These are phyloP conservation scores for Ditula angustiorana DNA, from an alignment of 2,888 invertebrate species.

Conservation along the genomic window DNA sequence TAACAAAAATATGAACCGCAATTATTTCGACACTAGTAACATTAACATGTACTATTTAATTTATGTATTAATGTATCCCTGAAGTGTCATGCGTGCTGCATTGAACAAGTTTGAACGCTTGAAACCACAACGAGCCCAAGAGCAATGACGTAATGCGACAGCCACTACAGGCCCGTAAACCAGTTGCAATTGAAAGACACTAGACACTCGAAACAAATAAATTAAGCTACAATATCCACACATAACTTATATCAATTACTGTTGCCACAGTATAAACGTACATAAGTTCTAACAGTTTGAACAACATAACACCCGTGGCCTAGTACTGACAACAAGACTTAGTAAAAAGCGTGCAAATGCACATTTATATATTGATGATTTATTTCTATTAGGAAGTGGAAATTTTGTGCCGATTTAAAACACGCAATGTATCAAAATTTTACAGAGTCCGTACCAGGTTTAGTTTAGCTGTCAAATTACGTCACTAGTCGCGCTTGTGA, in stretches of 20 bases:
- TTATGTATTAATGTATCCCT: not conserved
- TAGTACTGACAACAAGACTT: no score
- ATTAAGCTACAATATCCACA: not conserved
- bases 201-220: not conserved
- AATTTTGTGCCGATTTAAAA: no score
- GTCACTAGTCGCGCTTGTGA: not conserved
- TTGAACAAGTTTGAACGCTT: not conserved
- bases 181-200: not conserved
- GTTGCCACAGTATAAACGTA: not conserved
- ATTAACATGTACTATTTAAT: not conserved
- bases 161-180: no score
- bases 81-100: not conserved
- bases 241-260: not conserved
- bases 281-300: not conserved
- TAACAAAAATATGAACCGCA: not conserved
- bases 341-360: no score
- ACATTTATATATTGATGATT: no score
- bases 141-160: not conserved
- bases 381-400: no score
- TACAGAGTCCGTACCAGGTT: no score
- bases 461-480: not conserved
- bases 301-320: no score
- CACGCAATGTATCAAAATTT: no score
- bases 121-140: not conserved
- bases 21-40: conserved; percentile 2